Evolutionary conservation across 2,113 vertebrate species (phyloP), one percentile per base, ranked within the genome.

Genomic region (Argyrosomus japonicus): DNA sequence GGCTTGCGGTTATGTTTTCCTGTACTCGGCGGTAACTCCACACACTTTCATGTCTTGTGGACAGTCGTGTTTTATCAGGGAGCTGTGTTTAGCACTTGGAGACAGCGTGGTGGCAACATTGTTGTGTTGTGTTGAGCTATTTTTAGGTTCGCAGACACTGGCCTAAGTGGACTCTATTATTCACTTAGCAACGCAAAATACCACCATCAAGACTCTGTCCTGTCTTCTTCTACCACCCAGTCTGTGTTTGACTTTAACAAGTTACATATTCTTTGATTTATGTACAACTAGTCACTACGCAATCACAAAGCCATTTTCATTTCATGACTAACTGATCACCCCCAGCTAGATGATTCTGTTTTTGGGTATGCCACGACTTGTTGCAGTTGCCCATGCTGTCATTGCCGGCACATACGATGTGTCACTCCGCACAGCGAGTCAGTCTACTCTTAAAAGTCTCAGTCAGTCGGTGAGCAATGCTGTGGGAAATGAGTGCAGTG

Each of bases 401-500:
- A 89, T 57, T 77, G 48, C 75, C 73, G 64, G 65, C 86, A 85
- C 88, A 86, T 77, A 87, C 68, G 57, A 81, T 92, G 90, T 89
- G 92, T 93, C 92, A 92, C 57, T 15, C 51, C 25, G 0, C 84
- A 70, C 68, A 48, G 80, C 51, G 61, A 82, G 88, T 71, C 77
- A 75, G 75, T 72, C 82, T 68, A 14, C 89, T 86, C 47, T 83
- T 81, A 64, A 56, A 56, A 83, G 76, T 60, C 71, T 83, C 81
- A 79, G 81, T 79, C 64, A 57, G 79, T 67, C 73, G 0, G 73
- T 85, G 87, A 89, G 91, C 89, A 84, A 87, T 32, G 45, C 90
- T 82, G 81, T 90, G 90, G 87, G 91, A 92, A 93, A 88, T 75
- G 90, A 90, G 85, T 54, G 54, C 87, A 91, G 93, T 92, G 89